These are phyloP conservation scores for Oscheius sp. DNA, from an alignment of 2,888 invertebrate species.

Conservation along the genomic window DNA sequence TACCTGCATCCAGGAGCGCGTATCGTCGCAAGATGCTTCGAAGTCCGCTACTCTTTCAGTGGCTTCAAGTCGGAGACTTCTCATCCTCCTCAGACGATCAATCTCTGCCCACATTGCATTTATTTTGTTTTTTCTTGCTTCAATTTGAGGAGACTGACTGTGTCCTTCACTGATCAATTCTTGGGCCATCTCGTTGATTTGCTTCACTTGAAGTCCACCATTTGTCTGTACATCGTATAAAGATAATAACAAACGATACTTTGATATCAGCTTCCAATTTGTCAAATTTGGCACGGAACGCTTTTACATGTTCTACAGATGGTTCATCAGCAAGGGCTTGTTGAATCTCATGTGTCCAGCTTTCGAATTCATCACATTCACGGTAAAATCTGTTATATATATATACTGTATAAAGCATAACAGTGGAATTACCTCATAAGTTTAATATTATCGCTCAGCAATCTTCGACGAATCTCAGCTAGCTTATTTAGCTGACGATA, in stretches of 20 bases:
- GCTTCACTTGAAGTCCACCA: conserved; percentile 84
- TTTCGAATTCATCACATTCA: conserved; percentile 96
- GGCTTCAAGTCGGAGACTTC: conserved; percentile 87
- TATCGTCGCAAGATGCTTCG: conserved; percentile 93
- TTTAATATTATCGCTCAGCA: conserved; percentile 89
- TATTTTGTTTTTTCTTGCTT: conserved; percentile 38
- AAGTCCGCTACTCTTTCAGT: conserved; percentile 93
- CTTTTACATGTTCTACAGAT: conserved; percentile 86
- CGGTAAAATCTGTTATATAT: conserved; percentile 85
- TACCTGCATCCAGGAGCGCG: conserved; percentile 92
- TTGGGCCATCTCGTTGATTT: conserved; percentile 86
- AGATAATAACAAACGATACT: not conserved
- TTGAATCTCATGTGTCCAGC: conserved; percentile 94
- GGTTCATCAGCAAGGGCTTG: conserved; percentile 85
- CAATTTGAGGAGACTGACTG: conserved; percentile 72
- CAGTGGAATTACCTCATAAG: conserved; percentile 71
- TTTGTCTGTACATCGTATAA: conserved; percentile 79
- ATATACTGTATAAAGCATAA: not conserved
- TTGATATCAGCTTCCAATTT: conserved; percentile 85
- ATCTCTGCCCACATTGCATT: conserved; percentile 33
- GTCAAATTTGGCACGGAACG: conserved; percentile 67
- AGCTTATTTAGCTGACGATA: conserved; percentile 78
- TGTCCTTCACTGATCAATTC: conserved; percentile 86
- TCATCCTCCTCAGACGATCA: conserved; percentile 30
- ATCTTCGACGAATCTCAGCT: conserved; percentile 80